A percentile compares a stretch with the other conserved stretches of the same genome.
phyloP scores from a whole-genome alignment of 2,113 vertebrate genomes.

The Herpetotheres cachinnans region DNA sequence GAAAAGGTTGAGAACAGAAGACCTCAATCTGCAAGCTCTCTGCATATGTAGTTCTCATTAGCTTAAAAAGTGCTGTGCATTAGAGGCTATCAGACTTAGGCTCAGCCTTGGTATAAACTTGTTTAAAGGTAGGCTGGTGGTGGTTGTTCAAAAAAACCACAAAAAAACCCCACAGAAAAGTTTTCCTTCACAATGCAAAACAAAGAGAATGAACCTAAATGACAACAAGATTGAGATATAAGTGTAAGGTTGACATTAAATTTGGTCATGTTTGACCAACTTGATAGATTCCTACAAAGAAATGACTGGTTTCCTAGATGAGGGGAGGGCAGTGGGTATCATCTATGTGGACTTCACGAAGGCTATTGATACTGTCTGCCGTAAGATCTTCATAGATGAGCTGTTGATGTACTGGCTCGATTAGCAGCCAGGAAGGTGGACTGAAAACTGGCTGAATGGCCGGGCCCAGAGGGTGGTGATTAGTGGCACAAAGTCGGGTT shows the following conservation, averaged over 20 bases:
- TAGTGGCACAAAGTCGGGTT: background rate
- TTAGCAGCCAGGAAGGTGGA: background rate
- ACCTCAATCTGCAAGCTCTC: background rate
- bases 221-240: background rate
- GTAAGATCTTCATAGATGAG: accelerated
- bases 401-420: background rate
- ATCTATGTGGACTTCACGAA: background rate
- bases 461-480: background rate
- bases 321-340: background rate
- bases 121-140: background rate
- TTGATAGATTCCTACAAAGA: background rate
- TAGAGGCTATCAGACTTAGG: background rate
- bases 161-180: background rate
- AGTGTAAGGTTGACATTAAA: background rate
- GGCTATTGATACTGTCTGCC: background rate
- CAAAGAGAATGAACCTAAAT: background rate
- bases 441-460: too few species aligned
- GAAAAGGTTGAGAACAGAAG: background rate
- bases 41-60: background rate
- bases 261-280: background rate
- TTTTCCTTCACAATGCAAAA: background rate
- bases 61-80: background rate
- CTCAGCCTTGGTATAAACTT: background rate
- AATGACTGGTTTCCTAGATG: background rate
- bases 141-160: background rate